Conservation (phyloP, 2,113 vertebrate genomes). For the Pycnonotus jocosus region DNA sequence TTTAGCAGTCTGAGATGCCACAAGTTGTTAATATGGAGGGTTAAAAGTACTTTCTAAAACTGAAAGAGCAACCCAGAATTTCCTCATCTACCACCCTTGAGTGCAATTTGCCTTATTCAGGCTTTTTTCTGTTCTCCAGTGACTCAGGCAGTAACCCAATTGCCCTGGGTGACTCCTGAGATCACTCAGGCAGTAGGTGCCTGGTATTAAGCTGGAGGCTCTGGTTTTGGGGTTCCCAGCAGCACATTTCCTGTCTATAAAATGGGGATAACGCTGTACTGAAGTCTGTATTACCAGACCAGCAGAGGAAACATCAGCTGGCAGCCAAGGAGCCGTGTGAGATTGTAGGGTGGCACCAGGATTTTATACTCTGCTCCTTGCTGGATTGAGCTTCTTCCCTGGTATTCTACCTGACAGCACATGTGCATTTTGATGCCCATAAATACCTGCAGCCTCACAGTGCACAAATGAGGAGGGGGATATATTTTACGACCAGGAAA, state of each 20-base stretch:
- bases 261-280: not conserved
- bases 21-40: not conserved
- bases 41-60: not conserved
- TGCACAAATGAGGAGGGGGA: not conserved
- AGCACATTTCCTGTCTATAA: not conserved
- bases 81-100: not conserved
- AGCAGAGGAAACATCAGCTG: not conserved
- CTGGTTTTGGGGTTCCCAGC: not conserved
- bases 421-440: not conserved
- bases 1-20: not conserved
- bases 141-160: not conserved
- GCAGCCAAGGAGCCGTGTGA: accelerated
- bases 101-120: not conserved
- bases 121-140: not conserved
- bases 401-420: accelerated
- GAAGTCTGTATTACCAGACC: not conserved
- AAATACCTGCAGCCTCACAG: not conserved
- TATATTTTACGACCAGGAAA: not conserved
- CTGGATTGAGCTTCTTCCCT: not conserved
- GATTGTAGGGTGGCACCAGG: not conserved
- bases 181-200: not conserved
- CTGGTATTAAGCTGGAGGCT: not conserved
- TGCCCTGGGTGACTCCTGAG: not conserved
- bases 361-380: not conserved
- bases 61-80: not conserved